Evolutionary conservation across 2,888 invertebrate species (phyloP), one percentile per base, ranked within the genome.

Genomic region (Patella caerulea): DNA sequence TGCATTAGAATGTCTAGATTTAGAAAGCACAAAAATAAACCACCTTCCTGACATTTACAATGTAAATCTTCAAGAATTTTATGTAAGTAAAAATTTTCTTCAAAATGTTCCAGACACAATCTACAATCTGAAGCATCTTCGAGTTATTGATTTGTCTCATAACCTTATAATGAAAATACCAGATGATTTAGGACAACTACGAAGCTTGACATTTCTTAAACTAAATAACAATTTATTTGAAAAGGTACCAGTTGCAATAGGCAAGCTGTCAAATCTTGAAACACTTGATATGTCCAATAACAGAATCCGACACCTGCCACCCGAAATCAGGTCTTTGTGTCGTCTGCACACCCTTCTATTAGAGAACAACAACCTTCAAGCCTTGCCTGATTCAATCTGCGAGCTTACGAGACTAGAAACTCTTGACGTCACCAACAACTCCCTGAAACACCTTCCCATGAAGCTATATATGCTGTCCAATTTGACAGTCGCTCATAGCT

Each of bases 11-110:
- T 81, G 83, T 24, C 83, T 92, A 19, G 91, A 92, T 82, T 84
- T 92, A 72, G 89, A 90, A 74, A 85, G 82, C 56, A 89, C 90
- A n/a, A 91, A 91, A 79, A 88, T 92, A 19, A 92, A 92, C 85
- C 88, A 83, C 74, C 81, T 92, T 54, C 91, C 91, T 5, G 88
- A 90, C 19, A 86, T 87, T 73, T 86, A 85, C 79, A 86, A 86
- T 73, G 83, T 84, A 17, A 84, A 84, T 55, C 82, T 91, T 29
- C 78, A 82, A 69, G 90, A 90, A 77, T 83, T 91, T 65, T 88
- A 88, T 79, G 80, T 91, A 12, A 84, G 85, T 73, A 86, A 86
- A 77, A 91, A 91, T 81, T 91, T 88, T 80, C 87, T 91, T 65
- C 85, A 87, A 78, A 85, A 82, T 72, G 83, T 90, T 24, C 89